These are phyloP conservation scores for Phenganax subtilis DNA, from an alignment of 92 coral and sea anemone species.

Conservation along the genomic window DNA sequence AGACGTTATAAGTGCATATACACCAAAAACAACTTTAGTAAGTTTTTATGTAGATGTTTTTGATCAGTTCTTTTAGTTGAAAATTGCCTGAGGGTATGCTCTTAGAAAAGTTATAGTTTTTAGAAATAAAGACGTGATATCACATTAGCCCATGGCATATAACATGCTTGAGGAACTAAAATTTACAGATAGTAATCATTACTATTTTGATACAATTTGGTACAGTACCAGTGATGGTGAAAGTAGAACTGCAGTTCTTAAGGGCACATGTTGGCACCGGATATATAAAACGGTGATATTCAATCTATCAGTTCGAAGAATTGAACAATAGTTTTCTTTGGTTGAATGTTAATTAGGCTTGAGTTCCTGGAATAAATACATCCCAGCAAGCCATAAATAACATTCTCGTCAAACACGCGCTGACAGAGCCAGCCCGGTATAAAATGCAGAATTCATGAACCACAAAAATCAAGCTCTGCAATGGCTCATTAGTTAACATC, in stretches of 20 bases:
- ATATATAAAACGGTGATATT: neutral
- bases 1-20: too few species aligned
- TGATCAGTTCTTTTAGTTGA: too few species aligned
- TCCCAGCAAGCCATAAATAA: conserved; percentile 5
- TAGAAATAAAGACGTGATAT: too few species aligned
- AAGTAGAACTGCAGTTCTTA: neutral
- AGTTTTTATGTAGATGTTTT: too few species aligned
- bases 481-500: neutral
- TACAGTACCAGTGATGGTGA: neutral
- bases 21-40: too few species aligned
- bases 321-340: conserved; percentile 15
- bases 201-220: neutral
- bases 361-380: conserved; percentile 11
- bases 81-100: too few species aligned
- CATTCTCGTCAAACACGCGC: neutral
- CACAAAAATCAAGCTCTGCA: neutral
- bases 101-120: too few species aligned
- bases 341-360: neutral
- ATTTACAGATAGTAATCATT: too few species aligned
- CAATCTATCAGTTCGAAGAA: neutral
- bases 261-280: neutral
- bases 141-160: too few species aligned
- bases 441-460: neutral
- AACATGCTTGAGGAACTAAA: too few species aligned
- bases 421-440: neutral